Percentiles rank a stretch among this genome's conserved stretches.
Evolutionary conservation across 2,888 invertebrate genomes (phyloP).

Genomic region (Ligdia adustata): DNA sequence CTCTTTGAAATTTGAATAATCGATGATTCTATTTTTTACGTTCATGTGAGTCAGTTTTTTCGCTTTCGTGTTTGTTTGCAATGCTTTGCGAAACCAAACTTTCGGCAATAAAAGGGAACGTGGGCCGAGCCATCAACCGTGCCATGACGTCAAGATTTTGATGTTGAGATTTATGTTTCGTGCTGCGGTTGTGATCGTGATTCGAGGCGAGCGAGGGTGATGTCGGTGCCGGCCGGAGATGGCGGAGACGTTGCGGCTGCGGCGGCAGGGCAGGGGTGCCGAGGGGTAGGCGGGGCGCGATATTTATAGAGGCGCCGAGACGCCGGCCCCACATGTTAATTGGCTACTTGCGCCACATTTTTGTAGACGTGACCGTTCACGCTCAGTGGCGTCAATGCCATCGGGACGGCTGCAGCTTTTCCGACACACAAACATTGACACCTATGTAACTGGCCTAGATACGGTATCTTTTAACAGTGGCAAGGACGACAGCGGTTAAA

Average conservation of each 20-base stretch:
- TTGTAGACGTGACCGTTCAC: constrained; percentile 72
- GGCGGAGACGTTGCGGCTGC: constrained; percentile 53
- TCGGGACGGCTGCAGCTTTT: constrained; percentile 56
- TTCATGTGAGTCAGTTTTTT: constrained; percentile 33
- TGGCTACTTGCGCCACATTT: constrained; percentile 78
- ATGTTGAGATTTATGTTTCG: constrained; percentile 57
- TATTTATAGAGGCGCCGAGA: constrained; percentile 80
- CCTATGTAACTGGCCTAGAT: constrained; percentile 72
- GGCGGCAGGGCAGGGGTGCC: constrained; percentile 42
- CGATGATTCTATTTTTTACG: constrained; percentile 18
- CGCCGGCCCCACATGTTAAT: constrained; percentile 78
- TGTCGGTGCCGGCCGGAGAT: constrained; percentile 57
- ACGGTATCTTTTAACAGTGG: constrained; percentile 55
- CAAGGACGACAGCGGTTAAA: constrained; percentile 47
- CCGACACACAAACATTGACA: constrained; percentile 80
- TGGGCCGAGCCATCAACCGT: constrained; percentile 47
- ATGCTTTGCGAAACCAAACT: constrained; percentile 37
- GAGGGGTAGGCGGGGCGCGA: constrained; percentile 49
- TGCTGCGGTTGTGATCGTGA: constrained; percentile 51
- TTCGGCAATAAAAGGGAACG: constrained; percentile 48
- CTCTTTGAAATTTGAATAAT: too few relatives aligned
- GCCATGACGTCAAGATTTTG: constrained; percentile 54
- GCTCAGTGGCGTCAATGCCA: constrained; percentile 70
- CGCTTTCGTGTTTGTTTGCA: constrained; percentile 36
- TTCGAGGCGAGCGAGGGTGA: constrained; percentile 27